Evolutionary conservation across 2,797 vertebrate species (phyloP), one percentile per base, ranked within the genome.

Genomic region (Amblyraja radiata): DNA sequence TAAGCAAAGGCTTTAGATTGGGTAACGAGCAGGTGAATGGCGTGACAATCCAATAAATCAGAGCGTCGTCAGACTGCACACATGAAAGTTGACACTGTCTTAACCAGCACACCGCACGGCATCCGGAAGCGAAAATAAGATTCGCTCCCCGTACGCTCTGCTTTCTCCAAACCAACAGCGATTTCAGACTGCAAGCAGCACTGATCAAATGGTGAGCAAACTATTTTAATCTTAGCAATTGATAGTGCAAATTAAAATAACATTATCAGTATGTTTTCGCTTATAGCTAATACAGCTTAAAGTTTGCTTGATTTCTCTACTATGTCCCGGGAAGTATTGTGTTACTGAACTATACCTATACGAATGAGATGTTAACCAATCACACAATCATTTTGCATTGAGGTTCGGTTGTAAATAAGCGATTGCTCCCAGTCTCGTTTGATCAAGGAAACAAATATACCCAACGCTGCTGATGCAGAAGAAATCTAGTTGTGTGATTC

Each of bases 121-220:
- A 46, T 91, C 88, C 68, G 88, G 88, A 71, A 91, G 88, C 39
- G 88, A 23, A 54, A 25, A 32, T 36, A 54, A 79, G 90, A 10
- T 4, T 36, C 11, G 90, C 23, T 91, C 36, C 11, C 71, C 25
- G 23, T 32, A 46, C 21, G 39, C 6, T 28, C 90, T 1, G 16
- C 46, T 28, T 39, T 9, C 71, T 92, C 39, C 71, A 76, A 91
- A 46, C 68, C 46, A 25, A 74, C 90, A 28, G 23, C 14, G 90
- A 74, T 92, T 76, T n/a, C 90, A 54, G 73, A 92, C 68, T 25
- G 21, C 68, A 54, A 9, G 71, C 88, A 71, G 16, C 0, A 7
- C 32, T 46, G 65, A 25, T 73, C 68, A 74, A 74, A 91, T 91
- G 90, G 90, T 91, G 90, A 91, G 90, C 74, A 36, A 91, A 91